Conservation (phyloP, 2,888 invertebrate species). For the Cyclophora albipunctata region DNA sequence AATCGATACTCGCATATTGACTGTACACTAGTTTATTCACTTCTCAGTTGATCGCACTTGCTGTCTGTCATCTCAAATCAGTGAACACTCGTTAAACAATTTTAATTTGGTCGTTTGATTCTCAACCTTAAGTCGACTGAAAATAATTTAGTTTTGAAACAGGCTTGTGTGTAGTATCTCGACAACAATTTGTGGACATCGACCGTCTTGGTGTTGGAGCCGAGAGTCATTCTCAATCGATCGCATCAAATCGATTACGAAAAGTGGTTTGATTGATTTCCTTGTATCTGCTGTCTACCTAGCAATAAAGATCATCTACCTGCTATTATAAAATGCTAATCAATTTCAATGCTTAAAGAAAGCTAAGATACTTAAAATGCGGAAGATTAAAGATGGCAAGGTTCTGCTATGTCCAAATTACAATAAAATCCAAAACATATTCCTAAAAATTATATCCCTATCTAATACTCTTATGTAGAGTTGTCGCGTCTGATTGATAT, state of each 20-base stretch:
- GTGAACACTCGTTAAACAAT: conserved; percentile 29
- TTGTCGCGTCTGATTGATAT: conserved; percentile 17
- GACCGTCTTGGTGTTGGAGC: conserved; percentile 18
- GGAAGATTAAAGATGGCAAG: no score
- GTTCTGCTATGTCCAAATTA: no score
- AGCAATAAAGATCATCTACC: not conserved
- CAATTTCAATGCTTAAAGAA: no score
- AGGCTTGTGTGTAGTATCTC: conserved; percentile 32
- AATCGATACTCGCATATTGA: conserved; percentile 9
- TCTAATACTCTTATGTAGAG: not conserved
- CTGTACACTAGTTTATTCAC: conserved; percentile 47
- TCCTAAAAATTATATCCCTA: no score
- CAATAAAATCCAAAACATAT: no score
- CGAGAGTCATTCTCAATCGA: conserved; percentile 30
- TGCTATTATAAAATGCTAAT: no score
- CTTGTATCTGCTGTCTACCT: conserved; percentile 19
- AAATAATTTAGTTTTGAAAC: no score
- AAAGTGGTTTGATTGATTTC: conserved; percentile 30
- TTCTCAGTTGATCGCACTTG: conserved; percentile 50
- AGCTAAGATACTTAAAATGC: no score
- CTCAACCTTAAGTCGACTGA: conserved; percentile 14
- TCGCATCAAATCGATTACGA: conserved; percentile 37
- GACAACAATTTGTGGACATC: conserved; percentile 28
- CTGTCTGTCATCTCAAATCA: conserved; percentile 41
- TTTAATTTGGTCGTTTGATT: conserved; percentile 6